phyloP scores from a whole-genome alignment of 30 jellyfish, hydroid and myxozoan species.

The Nemopilema nomurai region DNA sequence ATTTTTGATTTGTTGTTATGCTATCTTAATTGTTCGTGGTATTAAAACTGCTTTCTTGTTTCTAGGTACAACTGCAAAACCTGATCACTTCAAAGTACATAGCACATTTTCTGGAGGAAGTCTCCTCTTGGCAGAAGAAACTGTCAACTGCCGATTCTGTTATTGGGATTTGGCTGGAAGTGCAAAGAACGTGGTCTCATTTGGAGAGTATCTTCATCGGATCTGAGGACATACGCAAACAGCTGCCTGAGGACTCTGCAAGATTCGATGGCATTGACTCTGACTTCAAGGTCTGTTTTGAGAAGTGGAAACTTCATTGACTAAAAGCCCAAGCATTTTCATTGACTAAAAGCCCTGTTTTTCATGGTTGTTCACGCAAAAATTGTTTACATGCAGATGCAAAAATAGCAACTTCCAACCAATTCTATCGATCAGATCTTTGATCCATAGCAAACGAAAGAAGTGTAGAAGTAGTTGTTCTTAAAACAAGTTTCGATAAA shows the following conservation, averaged over 20 bases:
- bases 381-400: too few relatives aligned
- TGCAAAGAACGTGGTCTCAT: constrained; percentile 98
- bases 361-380: background rate
- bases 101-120: constrained; percentile 94
- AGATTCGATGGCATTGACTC: constrained; percentile 95
- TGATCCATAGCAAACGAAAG: too few relatives aligned
- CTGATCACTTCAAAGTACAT: constrained; percentile 95
- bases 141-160: constrained; percentile 95
- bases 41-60: background rate
- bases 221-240: constrained; percentile 93
- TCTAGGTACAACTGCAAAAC: constrained; percentile 96
- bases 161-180: constrained; percentile 95
- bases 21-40: too few relatives aligned
- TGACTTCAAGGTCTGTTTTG: constrained; percentile 81
- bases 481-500: too few relatives aligned
- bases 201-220: constrained; percentile 96
- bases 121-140: constrained; percentile 95
- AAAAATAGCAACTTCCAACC: too few relatives aligned
- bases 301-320: too few relatives aligned
- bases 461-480: too few relatives aligned
- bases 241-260: constrained; percentile 94
- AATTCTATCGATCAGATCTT: too few relatives aligned
- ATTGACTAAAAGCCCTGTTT: background rate
- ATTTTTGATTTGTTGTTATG: too few relatives aligned
- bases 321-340: background rate